A percentile compares a stretch with the other conserved stretches of the same genome.
phyloP scores from a whole-genome alignment of 2,797 vertebrate species.

The Hipposideros larvatus region DNA sequence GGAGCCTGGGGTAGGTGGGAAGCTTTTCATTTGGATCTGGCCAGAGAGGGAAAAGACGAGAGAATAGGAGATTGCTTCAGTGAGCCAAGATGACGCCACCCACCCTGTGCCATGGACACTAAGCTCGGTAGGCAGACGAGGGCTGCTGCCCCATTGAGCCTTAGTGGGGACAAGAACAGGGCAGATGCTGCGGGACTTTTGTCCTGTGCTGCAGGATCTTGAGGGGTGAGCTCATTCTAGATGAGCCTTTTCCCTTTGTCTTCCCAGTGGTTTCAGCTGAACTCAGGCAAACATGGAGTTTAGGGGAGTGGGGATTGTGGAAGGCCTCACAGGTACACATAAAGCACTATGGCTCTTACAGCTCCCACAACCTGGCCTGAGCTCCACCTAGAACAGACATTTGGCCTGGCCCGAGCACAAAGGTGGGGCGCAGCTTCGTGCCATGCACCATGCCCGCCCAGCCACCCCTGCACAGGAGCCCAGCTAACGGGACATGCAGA shows the following conservation, averaged over 20 bases:
- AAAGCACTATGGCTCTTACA: background rate
- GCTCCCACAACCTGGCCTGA: background rate
- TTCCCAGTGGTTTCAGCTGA: background rate
- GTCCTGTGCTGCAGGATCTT: background rate
- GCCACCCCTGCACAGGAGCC: conserved; percentile 20
- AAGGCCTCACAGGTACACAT: background rate
- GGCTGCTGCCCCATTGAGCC: background rate
- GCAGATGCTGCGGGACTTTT: background rate
- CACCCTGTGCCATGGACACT: background rate
- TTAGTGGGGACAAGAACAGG: background rate
- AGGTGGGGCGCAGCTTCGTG: background rate
- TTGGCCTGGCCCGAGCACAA: conserved; percentile 11
- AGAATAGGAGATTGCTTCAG: background rate
- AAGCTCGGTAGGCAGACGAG: background rate
- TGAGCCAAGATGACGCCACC: background rate
- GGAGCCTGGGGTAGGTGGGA: background rate
- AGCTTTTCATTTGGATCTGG: conserved; percentile 3
- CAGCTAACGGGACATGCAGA: conserved; percentile 75
- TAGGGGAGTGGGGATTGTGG: background rate
- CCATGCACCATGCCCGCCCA: conserved; percentile 53
- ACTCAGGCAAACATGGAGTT: background rate
- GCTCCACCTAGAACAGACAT: conserved; percentile 22
- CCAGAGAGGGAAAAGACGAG: background rate
- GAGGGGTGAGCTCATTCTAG: background rate
- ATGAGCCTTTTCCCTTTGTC: background rate